Percentiles rank a stretch among this genome's conserved stretches.
Evolutionary conservation across 2,797 vertebrate genomes (phyloP).

Genomic region (Notamacropus eugenii): DNA sequence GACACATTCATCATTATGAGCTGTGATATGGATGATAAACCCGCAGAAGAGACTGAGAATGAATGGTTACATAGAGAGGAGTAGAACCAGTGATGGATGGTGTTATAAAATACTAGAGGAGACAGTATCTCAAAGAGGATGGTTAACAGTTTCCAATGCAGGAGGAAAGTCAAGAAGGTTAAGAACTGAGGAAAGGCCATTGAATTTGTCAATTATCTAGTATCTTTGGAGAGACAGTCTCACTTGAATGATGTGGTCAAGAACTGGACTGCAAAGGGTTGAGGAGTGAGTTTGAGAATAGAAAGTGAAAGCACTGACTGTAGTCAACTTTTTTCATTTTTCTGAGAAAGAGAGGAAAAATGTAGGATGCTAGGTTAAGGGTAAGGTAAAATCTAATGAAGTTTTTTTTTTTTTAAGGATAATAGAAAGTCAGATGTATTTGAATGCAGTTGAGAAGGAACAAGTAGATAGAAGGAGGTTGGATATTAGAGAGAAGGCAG

Average conservation of each 20-base stretch:
- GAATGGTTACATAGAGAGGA: neutral
- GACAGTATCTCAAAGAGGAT: neutral
- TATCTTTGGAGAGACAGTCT: neutral
- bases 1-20: neutral
- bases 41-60: neutral
- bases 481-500: neutral
- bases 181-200: neutral
- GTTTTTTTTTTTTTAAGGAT: neutral
- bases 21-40: neutral
- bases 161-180: neutral
- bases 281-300: neutral
- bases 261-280: neutral
- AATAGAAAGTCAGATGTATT: neutral
- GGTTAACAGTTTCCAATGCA: neutral
- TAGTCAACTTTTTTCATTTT: neutral
- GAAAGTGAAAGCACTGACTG: neutral
- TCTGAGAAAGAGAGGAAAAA: neutral
- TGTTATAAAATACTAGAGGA: neutral
- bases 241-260: neutral
- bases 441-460: neutral
- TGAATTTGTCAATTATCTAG: neutral
- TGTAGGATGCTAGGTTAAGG: neutral
- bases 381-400: neutral
- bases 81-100: neutral
- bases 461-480: neutral